These are phyloP conservation scores for Hypocryptadius cinnamomeus DNA, from an alignment of 2,113 vertebrate genomes.

Conservation along the genomic window DNA sequence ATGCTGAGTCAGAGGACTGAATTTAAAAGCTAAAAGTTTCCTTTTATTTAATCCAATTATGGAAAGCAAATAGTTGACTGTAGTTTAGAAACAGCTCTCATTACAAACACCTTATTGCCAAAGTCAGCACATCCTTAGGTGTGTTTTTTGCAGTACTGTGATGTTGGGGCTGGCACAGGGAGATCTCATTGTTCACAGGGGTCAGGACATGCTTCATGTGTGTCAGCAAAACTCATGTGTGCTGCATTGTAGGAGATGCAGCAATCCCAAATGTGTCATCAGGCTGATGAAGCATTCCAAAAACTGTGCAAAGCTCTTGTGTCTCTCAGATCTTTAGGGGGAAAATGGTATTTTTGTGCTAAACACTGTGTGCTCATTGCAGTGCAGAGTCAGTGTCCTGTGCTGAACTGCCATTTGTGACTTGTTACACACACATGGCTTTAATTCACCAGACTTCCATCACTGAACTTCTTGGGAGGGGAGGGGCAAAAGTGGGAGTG, in stretches of 20 bases:
- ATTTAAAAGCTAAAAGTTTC: background rate
- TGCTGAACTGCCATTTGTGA: background rate
- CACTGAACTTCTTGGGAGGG: background rate
- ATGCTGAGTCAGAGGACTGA: background rate
- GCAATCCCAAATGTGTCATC: background rate
- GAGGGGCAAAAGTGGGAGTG: background rate
- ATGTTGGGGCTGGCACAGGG: background rate
- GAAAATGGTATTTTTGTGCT: background rate
- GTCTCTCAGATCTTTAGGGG: background rate
- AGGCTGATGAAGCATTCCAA: background rate
- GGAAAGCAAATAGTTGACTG: background rate
- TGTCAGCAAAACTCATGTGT: background rate
- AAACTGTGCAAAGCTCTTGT: background rate
- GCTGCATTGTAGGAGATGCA: background rate
- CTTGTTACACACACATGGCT: rapidly evolving
- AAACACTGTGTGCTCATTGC: rapidly evolving
- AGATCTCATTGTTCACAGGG: background rate
- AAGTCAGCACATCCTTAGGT: background rate
- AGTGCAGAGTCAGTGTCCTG: background rate
- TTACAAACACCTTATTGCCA: background rate
- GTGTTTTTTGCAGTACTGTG: background rate
- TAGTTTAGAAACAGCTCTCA: background rate
- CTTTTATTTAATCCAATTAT: background rate
- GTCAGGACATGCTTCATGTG: background rate
- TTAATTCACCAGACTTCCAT: background rate